Conservation (phyloP, 1,140 invertebrate species). For the Rhyacophila brunnea region DNA sequence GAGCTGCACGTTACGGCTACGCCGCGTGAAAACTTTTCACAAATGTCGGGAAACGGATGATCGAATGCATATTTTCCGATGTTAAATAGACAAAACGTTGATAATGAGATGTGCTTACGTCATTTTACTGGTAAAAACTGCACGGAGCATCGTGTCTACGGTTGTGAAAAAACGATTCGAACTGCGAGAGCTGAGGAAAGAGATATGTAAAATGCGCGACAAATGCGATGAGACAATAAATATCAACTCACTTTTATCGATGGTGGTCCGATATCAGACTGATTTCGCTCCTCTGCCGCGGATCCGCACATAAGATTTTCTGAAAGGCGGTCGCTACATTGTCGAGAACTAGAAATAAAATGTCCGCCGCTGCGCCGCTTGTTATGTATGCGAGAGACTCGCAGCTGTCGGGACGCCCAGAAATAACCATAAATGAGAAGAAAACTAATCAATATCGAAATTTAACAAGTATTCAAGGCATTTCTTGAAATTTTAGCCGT, state of each 20-base stretch:
- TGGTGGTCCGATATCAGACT: constrained; percentile 6
- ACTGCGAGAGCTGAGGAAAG: constrained; percentile 3
- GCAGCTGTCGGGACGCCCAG: constrained; percentile 53
- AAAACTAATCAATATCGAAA: constrained; percentile 6
- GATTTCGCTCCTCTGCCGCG: constrained; percentile 6
- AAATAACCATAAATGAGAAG: constrained; percentile 14
- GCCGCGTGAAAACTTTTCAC: constrained; percentile 13
- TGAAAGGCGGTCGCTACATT: constrained; percentile 54
- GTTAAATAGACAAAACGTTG: neutral
- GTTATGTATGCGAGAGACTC: constrained; percentile 46
- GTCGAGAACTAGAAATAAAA: constrained; percentile 58
- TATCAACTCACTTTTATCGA: constrained; percentile 14
- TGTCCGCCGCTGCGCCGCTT: constrained; percentile 57
- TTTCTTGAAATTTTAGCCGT: neutral
- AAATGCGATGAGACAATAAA: constrained; percentile 4
- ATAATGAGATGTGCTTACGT: constrained; percentile 15
- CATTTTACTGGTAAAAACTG: constrained; percentile 14
- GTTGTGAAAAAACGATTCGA: constrained; percentile 12
- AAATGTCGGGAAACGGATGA: neutral
- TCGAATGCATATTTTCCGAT: neutral
- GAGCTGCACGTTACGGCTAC: constrained; percentile 12
- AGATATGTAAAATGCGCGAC: constrained; percentile 4
- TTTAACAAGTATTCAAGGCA: neutral
- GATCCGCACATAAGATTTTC: constrained; percentile 19
- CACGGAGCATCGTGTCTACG: constrained; percentile 17